A percentile compares a stretch with the other conserved stretches of the same genome.
Evolutionary conservation across 2,113 vertebrate species (phyloP).

Genomic region (Steatornis caripensis): DNA sequence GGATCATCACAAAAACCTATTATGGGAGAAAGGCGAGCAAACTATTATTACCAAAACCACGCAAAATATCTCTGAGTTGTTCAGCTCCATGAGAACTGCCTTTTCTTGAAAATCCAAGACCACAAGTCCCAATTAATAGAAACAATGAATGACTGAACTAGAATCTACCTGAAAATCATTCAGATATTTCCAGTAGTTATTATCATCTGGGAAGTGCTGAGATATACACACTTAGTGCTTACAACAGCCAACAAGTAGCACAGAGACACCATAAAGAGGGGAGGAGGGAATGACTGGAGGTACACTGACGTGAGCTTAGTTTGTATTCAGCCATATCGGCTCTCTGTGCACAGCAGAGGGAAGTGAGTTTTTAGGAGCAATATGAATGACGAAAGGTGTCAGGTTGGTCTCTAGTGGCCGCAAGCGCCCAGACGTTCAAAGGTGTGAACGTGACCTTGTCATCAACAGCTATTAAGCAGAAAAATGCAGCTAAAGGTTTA

Average conservation of each 20-base stretch:
- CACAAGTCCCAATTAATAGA: neutral
- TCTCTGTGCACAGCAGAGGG: neutral
- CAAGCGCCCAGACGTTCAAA: conserved; percentile 1
- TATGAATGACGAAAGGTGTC: neutral
- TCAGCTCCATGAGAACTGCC: neutral
- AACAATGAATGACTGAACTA: neutral
- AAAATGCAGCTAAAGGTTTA: neutral
- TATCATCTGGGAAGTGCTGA: neutral
- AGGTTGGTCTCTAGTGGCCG: neutral
- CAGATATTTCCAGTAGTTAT: neutral
- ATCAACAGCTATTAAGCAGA: conserved; percentile 8
- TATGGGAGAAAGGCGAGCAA: neutral
- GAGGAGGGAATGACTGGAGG: neutral
- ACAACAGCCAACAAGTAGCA: neutral
- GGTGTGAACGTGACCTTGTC: conserved; percentile 41
- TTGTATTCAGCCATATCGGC: neutral
- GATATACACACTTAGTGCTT: neutral
- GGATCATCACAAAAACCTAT: neutral
- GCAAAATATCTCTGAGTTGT: neutral
- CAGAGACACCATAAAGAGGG: neutral
- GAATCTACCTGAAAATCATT: neutral
- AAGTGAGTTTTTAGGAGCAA: neutral
- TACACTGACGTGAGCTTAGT: accelerated
- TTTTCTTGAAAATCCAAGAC: neutral
- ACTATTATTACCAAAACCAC: neutral